Conservation (phyloP, 1,140 invertebrate species). For the Arctopsyche grandis region DNA sequence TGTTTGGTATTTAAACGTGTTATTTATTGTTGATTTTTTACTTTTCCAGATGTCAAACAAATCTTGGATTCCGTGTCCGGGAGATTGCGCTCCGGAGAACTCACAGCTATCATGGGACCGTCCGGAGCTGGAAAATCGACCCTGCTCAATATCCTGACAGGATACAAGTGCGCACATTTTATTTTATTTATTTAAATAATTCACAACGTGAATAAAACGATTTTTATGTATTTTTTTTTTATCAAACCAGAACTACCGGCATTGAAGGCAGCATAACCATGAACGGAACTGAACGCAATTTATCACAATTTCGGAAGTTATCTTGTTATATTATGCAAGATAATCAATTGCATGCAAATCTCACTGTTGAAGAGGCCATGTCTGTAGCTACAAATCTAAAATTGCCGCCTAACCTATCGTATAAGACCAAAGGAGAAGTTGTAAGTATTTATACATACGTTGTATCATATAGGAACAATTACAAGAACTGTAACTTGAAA, state of each 20-base stretch:
- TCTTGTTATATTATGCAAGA: constrained; percentile 99
- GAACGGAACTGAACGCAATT: constrained; percentile 87
- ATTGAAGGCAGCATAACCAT: constrained; percentile 84
- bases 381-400: constrained; percentile 91
- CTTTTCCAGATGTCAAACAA: constrained; percentile 67
- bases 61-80: constrained; percentile 78
- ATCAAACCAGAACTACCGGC: constrained; percentile 75
- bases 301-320: constrained; percentile 91
- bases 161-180: constrained; percentile 70
- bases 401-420: constrained; percentile 76
- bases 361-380: constrained; percentile 95
- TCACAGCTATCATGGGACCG: constrained; percentile 87
- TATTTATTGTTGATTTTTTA: not conserved
- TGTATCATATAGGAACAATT: too few species aligned
- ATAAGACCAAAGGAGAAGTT: constrained; percentile 82
- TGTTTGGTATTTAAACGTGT: too few species aligned
- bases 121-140: constrained; percentile 88
- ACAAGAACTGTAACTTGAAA: too few species aligned
- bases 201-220: not conserved
- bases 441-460: constrained; percentile 72
- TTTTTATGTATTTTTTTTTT: constrained; percentile 19
- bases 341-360: constrained; percentile 92
- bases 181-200: constrained; percentile 2
- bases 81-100: constrained; percentile 74
- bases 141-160: constrained; percentile 79